Percentiles rank a stretch among this genome's conserved stretches.
These are phyloP conservation scores for Stercorarius parasiticus DNA, from an alignment of 2,113 vertebrate genomes.

Conservation along the genomic window DNA sequence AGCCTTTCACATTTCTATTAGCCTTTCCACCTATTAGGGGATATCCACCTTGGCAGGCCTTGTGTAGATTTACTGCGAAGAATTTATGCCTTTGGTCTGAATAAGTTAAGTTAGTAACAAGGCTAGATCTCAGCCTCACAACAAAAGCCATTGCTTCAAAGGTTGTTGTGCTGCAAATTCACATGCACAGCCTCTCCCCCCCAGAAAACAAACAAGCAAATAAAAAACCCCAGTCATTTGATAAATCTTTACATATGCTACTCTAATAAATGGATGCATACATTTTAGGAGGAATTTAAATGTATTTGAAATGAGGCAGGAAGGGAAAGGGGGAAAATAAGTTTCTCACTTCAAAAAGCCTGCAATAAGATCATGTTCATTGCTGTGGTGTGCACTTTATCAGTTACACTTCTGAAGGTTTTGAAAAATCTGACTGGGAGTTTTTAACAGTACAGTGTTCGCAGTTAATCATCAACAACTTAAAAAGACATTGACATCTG, in stretches of 20 bases:
- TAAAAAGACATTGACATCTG: constrained; percentile 68
- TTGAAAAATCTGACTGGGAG: constrained; percentile 57
- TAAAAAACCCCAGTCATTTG: neutral
- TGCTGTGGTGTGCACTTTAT: constrained; percentile 46
- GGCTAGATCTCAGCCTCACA: constrained; percentile 27
- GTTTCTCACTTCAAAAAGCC: constrained; percentile 26
- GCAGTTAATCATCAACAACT: constrained; percentile 64
- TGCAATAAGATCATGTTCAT: neutral
- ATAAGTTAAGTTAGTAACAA: constrained; percentile 25
- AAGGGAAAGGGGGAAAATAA: constrained; percentile 6
- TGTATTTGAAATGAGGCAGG: constrained; percentile 38
- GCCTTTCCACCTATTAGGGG: neutral
- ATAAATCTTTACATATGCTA: constrained; percentile 1
- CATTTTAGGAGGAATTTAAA: constrained; percentile 60
- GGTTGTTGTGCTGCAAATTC: neutral
- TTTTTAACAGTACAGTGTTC: constrained; percentile 52
- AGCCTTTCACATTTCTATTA: neutral
- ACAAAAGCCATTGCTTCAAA: constrained; percentile 52
- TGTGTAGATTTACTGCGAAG: neutral
- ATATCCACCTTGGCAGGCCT: neutral
- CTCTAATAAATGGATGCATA: constrained; percentile 25
- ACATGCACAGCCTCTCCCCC: neutral
- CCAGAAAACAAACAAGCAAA: constrained; percentile 1
- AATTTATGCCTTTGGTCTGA: constrained; percentile 22
- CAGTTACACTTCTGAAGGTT: constrained; percentile 58